Conservation (phyloP, 2,888 invertebrate species). For the Noctuana brunneofusca region DNA sequence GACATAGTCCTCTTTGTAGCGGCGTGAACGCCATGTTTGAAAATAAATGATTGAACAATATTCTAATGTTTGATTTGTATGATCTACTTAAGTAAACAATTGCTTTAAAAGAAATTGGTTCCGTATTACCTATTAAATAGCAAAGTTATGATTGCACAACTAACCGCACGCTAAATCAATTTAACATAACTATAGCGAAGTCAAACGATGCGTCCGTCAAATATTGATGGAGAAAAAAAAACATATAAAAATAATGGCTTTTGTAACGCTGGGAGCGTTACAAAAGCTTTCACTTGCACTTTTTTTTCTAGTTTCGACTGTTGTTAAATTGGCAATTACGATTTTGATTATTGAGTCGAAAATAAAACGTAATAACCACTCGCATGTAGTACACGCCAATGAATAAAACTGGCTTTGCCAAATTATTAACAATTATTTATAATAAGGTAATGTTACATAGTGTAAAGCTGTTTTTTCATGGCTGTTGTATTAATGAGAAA, state of each 20-base stretch:
- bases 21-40: too few relatives aligned
- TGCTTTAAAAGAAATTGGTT: not conserved
- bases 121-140: not conserved
- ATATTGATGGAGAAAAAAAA: conserved; percentile 44
- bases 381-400: not conserved
- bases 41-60: too few relatives aligned
- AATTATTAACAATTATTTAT: not conserved
- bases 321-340: conserved; percentile 27
- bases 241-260: conserved; percentile 38
- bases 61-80: not conserved
- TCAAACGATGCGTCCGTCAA: conserved; percentile 40
- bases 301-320: conserved; percentile 2
- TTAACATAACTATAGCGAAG: conserved; percentile 36
- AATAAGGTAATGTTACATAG: not conserved
- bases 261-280: conserved; percentile 41
- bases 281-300: conserved; percentile 52
- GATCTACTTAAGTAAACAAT: not conserved
- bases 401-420: not conserved
- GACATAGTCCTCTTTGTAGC: too few relatives aligned
- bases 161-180: conserved; percentile 26
- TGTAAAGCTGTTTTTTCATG: not conserved
- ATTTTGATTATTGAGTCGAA: conserved; percentile 12
- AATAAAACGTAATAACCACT: not conserved
- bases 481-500: not conserved
- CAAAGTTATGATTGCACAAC: conserved; percentile 6